phyloP scores from a whole-genome alignment of 30 jellyfish, hydroid and myxozoan species.

The Cassiopea xamachana region DNA sequence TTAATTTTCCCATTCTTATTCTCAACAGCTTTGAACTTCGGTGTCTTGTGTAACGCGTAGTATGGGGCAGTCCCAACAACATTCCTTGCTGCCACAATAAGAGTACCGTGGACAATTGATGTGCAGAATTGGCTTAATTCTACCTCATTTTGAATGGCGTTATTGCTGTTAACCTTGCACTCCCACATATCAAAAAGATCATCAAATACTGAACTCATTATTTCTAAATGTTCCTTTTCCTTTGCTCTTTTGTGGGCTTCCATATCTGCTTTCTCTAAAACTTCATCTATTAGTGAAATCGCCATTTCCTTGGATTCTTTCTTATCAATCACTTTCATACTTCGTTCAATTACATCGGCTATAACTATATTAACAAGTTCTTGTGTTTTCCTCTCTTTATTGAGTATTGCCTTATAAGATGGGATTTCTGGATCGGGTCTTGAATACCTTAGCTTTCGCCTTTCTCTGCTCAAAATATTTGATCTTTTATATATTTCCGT shows the following conservation, averaged over 20 bases:
- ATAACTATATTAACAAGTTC: background rate
- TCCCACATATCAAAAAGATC: conserved; percentile 74
- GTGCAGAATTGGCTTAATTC: conserved; percentile 28
- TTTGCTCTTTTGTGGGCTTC: conserved; percentile 28
- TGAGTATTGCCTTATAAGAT: conserved; percentile 59
- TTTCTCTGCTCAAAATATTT: background rate
- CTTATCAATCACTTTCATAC: background rate
- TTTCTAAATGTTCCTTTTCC: conserved; percentile 1
- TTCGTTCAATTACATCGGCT: background rate
- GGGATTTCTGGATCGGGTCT: conserved; percentile 64
- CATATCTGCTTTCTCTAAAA: background rate
- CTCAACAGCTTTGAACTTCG: conserved; percentile 27
- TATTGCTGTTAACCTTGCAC: conserved; percentile 19
- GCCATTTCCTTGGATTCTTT: conserved; percentile 7
- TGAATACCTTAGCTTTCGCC: background rate
- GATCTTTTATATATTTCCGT: conserved; percentile 11
- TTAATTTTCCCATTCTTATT: background rate
- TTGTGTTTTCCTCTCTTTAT: background rate
- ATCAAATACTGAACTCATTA: conserved; percentile 19
- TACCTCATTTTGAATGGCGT: conserved; percentile 39
- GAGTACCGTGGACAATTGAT: conserved; percentile 41
- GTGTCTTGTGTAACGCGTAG: conserved; percentile 22
- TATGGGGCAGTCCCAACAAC: conserved; percentile 24
- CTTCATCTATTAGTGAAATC: background rate
- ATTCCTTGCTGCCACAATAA: conserved; percentile 52